Base-by-base conservation (phyloP, 2,797 vertebrate species). In the Hippopotamyrus pictus region DNA sequence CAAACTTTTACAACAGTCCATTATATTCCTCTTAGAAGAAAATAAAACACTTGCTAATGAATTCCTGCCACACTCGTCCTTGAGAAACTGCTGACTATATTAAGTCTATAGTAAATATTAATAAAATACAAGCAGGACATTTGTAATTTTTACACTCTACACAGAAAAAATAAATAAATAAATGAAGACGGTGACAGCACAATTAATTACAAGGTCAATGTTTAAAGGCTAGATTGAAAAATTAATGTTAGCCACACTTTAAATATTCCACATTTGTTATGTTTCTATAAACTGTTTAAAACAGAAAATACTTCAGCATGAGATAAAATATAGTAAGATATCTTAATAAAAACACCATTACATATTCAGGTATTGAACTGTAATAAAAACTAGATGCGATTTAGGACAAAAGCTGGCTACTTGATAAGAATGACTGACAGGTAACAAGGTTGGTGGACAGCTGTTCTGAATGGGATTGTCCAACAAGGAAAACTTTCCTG, bases 331-430 rank as follows among this genome's bases (percentile, higher is more conserved):
- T 17, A 37, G 65, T 5, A 37, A 73, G 5, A 14, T 73, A 62
- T 54, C 86, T 41, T 44, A 86, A 88, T 90, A 87, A 88, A 82
- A 89, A 89, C 76, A 69, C 44, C 12, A 17, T 73, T 73, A 73
- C 65, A 37, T 14, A 73, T 73, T 73, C 69, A 73, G 69, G 14
- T 73, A 73, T 46, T 65, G 65, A 41, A 88, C 62, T 53, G 82
- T 87, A 90, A 89, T 90, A 79, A 37, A 65, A 48, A 41, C 7
- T 37, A 89, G 19, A 82, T 22, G 33, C 9, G 7, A 62, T 44
- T 17, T n/a, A 62, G 51, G 87, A 89, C 57, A 73, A 62, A 50
- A 76, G 37, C 14, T 25, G 44, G 48, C 51, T 25, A 73, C 33
- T 37, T 41, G 48, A 86, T 33, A 86, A 87, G 48, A 59, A 14